Evolutionary conservation across 2,797 vertebrate genomes (phyloP).

Genomic region (Acanthornis magna): DNA sequence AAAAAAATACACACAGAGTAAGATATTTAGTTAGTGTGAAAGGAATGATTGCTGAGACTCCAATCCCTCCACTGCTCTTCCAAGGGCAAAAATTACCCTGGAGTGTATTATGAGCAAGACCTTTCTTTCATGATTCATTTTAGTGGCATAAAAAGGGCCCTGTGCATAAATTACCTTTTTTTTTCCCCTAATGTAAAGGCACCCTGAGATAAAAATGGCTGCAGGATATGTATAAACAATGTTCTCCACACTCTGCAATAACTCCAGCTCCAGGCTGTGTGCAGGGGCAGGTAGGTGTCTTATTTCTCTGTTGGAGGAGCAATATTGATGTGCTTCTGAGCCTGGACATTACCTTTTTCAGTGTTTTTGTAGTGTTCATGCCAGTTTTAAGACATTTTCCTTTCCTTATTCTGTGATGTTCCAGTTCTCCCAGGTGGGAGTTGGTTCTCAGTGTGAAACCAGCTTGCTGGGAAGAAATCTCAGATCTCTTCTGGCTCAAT

Average conservation of each 20-base stretch:
- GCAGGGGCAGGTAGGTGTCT: fast-evolving
- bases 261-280: neutral
- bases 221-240: neutral
- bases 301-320: neutral
- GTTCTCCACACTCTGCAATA: neutral
- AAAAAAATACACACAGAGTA: neutral
- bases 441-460: neutral
- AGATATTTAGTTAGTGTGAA: neutral
- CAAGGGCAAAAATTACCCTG: neutral
- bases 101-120: neutral
- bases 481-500: neutral
- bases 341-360: neutral
- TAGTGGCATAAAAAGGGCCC: neutral
- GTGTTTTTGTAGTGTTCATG: neutral
- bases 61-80: neutral
- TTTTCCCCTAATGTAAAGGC: neutral
- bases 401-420: neutral
- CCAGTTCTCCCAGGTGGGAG: neutral
- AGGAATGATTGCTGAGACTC: neutral
- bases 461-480: neutral
- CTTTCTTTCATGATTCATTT: neutral
- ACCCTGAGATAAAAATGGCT: neutral
- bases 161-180: neutral
- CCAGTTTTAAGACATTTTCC: neutral
- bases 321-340: neutral